Percentiles rank a stretch among this genome's conserved stretches.
phyloP scores from a whole-genome alignment of 2,113 vertebrate species.

The Megaceryle maxima region DNA sequence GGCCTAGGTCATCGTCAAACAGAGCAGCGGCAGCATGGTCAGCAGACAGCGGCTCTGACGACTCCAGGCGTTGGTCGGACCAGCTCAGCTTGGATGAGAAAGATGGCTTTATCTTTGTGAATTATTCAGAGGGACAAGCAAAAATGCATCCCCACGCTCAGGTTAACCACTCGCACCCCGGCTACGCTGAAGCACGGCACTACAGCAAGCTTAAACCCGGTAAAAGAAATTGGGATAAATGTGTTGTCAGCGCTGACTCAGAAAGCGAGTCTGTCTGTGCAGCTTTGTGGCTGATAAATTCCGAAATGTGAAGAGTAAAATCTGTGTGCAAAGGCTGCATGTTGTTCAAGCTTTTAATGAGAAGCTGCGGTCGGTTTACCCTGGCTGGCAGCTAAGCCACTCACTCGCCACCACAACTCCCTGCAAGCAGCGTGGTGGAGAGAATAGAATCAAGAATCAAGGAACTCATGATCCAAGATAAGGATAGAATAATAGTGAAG shows the following conservation, averaged over 20 bases:
- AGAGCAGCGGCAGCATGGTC: conserved; percentile 80
- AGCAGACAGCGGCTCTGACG: conserved; percentile 88
- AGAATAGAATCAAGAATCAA: neutral
- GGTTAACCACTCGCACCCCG: conserved; percentile 67
- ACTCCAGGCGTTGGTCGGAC: conserved; percentile 95
- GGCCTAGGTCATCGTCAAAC: conserved; percentile 79
- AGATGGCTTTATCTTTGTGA: conserved; percentile 96
- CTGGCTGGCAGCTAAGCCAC: neutral
- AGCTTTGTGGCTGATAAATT: neutral
- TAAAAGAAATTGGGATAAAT: conserved; percentile 8
- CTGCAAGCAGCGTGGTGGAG: neutral
- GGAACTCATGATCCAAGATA: accelerated
- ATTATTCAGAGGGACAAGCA: conserved; percentile 91
- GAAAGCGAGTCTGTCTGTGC: neutral
- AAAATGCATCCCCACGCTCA: conserved; percentile 73
- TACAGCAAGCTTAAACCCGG: conserved; percentile 82
- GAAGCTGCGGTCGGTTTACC: neutral
- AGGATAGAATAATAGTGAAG: neutral
- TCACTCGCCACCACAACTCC: accelerated
- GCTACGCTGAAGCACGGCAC: conserved; percentile 65
- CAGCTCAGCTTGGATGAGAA: conserved; percentile 97
- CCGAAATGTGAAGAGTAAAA: neutral
- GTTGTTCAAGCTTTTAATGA: neutral
- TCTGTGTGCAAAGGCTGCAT: neutral
- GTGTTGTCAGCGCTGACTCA: neutral